Conservation (phyloP, 2,797 vertebrate genomes). For the Varecia variegata region DNA sequence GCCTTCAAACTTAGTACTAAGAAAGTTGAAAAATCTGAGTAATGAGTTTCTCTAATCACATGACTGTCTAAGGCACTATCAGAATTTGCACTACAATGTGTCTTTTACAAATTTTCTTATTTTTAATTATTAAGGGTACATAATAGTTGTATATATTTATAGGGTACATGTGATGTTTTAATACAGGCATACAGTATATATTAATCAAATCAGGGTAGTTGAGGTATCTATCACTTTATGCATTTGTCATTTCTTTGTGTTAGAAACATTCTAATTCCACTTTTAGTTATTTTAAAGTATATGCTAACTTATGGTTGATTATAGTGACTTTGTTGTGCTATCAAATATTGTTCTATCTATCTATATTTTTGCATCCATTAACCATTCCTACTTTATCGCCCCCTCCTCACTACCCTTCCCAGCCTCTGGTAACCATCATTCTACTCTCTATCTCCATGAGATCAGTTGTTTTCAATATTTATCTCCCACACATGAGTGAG, state of each 20-base stretch:
- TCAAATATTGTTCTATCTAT: not conserved
- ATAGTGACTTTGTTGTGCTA: not conserved
- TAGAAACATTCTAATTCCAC: not conserved
- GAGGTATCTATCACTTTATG: not conserved
- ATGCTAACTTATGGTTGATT: not conserved
- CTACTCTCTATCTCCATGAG: too few species aligned
- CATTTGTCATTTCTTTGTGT: not conserved
- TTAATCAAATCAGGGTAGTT: not conserved
- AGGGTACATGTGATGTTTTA: not conserved
- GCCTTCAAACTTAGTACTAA: not conserved
- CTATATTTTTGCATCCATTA: not conserved
- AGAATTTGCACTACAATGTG: not conserved
- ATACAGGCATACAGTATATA: not conserved
- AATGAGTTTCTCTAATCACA: not conserved
- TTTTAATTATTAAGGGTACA: not conserved
- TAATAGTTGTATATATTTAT: not conserved
- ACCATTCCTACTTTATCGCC: not conserved
- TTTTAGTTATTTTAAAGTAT: not conserved
- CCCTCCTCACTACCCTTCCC: too few species aligned
- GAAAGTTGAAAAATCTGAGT: not conserved
- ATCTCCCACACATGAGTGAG: too few species aligned
- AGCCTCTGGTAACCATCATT: too few species aligned
- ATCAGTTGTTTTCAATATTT: too few species aligned
- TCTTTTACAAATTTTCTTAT: not conserved
- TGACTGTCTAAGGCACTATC: not conserved